Conservation (phyloP, 2,113 vertebrate genomes). For the Lepisosteus osseus region DNA sequence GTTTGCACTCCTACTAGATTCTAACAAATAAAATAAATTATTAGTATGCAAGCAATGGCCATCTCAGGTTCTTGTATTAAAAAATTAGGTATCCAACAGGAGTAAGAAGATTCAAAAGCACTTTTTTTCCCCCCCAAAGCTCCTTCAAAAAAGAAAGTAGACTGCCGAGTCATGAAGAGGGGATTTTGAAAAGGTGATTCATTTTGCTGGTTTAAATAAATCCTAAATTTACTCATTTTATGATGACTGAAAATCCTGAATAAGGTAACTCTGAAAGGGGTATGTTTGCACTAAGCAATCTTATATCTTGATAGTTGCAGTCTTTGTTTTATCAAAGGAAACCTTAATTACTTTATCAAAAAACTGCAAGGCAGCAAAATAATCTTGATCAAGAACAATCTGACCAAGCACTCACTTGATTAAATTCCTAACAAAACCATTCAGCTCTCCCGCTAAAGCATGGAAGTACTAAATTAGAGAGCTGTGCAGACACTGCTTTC, state of each 20-base stretch:
- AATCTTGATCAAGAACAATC: constrained; percentile 18
- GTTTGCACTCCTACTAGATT: too few relatives aligned
- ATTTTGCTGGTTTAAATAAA: constrained; percentile 12
- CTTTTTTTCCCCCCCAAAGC: too few relatives aligned
- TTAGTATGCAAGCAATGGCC: too few relatives aligned
- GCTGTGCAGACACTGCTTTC: too few relatives aligned
- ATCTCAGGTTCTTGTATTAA: too few relatives aligned
- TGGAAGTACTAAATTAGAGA: too few relatives aligned
- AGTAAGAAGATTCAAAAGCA: too few relatives aligned
- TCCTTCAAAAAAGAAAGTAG: too few relatives aligned
- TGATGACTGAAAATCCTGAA: constrained; percentile 18
- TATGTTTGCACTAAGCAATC: constrained; percentile 26
- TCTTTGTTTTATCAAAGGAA: constrained; percentile 27
- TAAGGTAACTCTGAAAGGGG: constrained; percentile 19
- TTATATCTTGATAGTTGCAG: constrained; percentile 33
- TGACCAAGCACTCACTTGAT: constrained; percentile 23
- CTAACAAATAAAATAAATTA: too few relatives aligned
- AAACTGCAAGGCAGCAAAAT: constrained; percentile 5
- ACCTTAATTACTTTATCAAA: constrained; percentile 28
- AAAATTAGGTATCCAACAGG: too few relatives aligned
- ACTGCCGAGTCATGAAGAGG: too few relatives aligned
- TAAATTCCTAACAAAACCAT: constrained; percentile 8
- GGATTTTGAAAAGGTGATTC: neutral
- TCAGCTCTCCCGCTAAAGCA: too few relatives aligned
- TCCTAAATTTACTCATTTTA: constrained; percentile 12